Percentiles rank a stretch among this genome's conserved stretches.
phyloP scores from a whole-genome alignment of 2,888 invertebrate species.

The Heliconius erato region DNA sequence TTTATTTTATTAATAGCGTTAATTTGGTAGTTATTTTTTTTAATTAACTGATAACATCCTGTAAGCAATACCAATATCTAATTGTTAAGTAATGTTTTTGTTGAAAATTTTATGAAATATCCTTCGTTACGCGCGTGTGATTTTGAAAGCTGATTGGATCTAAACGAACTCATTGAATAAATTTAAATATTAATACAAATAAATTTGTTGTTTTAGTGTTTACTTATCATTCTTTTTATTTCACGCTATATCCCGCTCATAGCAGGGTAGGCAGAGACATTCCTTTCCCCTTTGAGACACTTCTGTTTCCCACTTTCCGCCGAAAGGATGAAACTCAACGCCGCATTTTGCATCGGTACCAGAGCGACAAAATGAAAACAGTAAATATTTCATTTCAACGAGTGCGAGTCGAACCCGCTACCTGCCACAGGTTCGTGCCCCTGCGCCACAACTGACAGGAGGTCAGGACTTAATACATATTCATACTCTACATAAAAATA shows the following conservation, averaged over 20 bases:
- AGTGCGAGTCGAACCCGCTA: not conserved
- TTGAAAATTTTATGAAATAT: conserved; percentile 48
- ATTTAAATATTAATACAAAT: not conserved
- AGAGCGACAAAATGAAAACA: not conserved
- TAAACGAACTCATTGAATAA: not conserved
- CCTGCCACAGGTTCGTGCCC: not conserved
- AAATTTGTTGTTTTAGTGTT: not conserved
- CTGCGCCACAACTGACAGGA: not conserved
- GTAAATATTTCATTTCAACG: not conserved
- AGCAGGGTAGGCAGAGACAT: too few relatives aligned
- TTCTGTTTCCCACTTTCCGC: too few relatives aligned
- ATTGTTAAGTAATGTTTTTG: conserved; percentile 28
- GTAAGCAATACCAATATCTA: conserved; percentile 15
- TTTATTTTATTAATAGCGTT: not conserved
- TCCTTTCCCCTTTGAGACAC: too few relatives aligned
- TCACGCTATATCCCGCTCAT: too few relatives aligned
- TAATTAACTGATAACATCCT: conserved; percentile 38
- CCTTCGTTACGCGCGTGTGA: conserved; percentile 47
- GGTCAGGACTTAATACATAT: not conserved
- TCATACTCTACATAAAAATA: not conserved
- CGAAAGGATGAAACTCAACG: too few relatives aligned
- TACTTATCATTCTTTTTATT: too few relatives aligned
- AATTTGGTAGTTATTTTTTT: not conserved
- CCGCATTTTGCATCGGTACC: too few relatives aligned
- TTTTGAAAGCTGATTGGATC: conserved; percentile 44